Percentiles rank a stretch among this genome's conserved stretches.
Evolutionary conservation across 2,113 vertebrate species (phyloP).

Genomic region (Lycaon pictus): DNA sequence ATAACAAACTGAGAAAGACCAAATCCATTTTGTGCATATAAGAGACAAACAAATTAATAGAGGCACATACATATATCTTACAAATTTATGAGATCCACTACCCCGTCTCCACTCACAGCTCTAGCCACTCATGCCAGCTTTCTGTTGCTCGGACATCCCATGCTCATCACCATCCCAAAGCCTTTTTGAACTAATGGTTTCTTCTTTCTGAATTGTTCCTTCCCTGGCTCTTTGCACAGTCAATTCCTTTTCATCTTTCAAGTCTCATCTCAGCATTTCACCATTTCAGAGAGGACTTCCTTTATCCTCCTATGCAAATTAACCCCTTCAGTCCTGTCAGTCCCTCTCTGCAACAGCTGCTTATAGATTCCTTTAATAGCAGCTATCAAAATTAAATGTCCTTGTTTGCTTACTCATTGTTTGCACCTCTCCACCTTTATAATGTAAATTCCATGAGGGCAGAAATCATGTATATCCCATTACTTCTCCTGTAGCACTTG

Average conservation of each 20-base stretch:
- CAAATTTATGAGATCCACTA: background rate
- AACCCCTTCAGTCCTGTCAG: background rate
- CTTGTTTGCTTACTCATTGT: background rate
- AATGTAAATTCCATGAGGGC: background rate
- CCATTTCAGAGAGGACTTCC: background rate
- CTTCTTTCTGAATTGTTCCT: background rate
- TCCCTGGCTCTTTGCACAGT: background rate
- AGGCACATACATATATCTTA: background rate
- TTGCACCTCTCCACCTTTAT: background rate
- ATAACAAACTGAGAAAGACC: background rate
- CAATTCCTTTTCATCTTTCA: slow-evolving; percentile 2
- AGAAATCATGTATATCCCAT: background rate
- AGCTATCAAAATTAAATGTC: background rate
- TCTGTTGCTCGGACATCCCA: background rate
- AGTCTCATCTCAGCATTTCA: slow-evolving; percentile 1
- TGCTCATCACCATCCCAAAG: background rate
- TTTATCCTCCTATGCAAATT: background rate
- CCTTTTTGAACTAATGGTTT: background rate
- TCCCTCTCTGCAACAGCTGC: background rate
- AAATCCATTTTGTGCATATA: background rate
- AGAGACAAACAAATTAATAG: background rate
- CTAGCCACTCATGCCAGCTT: background rate
- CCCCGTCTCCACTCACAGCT: background rate
- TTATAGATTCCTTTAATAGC: background rate
- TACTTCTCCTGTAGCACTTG: background rate